Evolutionary conservation across 2,888 invertebrate genomes (phyloP).

Genomic region (Romanomermis culicivorax): DNA sequence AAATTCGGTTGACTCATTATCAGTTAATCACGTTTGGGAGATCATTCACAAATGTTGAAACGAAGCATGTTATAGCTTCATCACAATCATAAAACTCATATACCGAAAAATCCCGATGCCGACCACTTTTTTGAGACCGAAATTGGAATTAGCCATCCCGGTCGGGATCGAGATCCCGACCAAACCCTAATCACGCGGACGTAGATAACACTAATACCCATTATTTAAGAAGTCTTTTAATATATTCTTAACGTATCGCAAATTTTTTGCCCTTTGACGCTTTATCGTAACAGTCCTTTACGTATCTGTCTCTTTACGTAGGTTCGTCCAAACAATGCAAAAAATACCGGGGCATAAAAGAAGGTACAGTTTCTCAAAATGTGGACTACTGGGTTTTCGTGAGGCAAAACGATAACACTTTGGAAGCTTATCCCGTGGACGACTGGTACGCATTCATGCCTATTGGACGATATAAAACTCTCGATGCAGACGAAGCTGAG

Average conservation of each 20-base stretch:
- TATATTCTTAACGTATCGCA: background rate
- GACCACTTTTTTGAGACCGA: too few species aligned
- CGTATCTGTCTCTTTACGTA: background rate
- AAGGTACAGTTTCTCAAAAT: conserved; percentile 87
- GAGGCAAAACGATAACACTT: conserved; percentile 76
- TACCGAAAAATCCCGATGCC: too few species aligned
- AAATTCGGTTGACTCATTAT: too few species aligned
- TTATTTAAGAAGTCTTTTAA: background rate
- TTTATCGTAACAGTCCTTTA: background rate
- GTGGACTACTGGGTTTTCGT: conserved; percentile 94
- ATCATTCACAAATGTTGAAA: too few species aligned
- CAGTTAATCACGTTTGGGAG: too few species aligned
- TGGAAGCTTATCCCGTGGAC: conserved; percentile 78
- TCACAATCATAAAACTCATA: too few species aligned
- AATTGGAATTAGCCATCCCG: too few species aligned
- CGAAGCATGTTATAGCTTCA: too few species aligned
- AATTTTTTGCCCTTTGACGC: background rate
- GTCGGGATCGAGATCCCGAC: too few species aligned
- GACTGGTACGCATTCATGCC: conserved; percentile 92
- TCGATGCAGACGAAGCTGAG: conserved; percentile 94
- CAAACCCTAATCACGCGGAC: too few species aligned
- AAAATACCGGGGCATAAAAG: conserved; percentile 59
- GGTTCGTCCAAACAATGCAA: background rate
- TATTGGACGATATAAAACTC: conserved; percentile 66
- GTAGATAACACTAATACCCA: too few species aligned